These are phyloP conservation scores for Mus pahari DNA, from an alignment of 2,113 vertebrate genomes.

Conservation along the genomic window DNA sequence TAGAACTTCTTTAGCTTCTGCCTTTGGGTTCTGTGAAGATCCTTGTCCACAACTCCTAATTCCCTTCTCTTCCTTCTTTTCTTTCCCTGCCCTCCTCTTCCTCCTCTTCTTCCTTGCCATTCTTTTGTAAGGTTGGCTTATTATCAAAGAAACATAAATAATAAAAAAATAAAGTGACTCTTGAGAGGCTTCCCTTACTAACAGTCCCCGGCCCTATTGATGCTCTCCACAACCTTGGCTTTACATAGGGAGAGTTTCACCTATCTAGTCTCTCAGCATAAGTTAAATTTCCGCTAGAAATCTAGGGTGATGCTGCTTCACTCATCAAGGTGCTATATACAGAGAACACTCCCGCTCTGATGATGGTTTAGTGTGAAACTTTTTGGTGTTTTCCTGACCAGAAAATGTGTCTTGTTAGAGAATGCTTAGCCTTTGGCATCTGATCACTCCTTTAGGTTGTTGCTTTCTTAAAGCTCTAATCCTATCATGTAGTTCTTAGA, in stretches of 20 bases:
- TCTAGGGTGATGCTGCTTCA: background rate
- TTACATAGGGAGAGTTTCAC: background rate
- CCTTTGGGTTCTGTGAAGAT: background rate
- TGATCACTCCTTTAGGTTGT: background rate
- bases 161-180: background rate
- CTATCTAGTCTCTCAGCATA: background rate
- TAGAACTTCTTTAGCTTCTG: background rate
- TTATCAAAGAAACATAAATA: background rate
- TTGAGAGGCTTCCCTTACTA: background rate
- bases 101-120: background rate
- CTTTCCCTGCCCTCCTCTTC: too few relatives aligned
- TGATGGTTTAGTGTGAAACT: background rate
- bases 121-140: background rate
- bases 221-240: background rate
- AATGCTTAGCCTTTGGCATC: conserved; percentile 12
- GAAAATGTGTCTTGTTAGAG: background rate
- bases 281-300: background rate
- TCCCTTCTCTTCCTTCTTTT: too few relatives aligned
- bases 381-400: background rate
- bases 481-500: background rate
- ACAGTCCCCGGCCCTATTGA: background rate
- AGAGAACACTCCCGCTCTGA: background rate
- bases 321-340: background rate
- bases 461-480: conserved; percentile 31
- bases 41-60: background rate